Evolutionary conservation across 2,888 invertebrate genomes (phyloP), one percentile per base, ranked within the genome.

Genomic region (Plebejus melissa): DNA sequence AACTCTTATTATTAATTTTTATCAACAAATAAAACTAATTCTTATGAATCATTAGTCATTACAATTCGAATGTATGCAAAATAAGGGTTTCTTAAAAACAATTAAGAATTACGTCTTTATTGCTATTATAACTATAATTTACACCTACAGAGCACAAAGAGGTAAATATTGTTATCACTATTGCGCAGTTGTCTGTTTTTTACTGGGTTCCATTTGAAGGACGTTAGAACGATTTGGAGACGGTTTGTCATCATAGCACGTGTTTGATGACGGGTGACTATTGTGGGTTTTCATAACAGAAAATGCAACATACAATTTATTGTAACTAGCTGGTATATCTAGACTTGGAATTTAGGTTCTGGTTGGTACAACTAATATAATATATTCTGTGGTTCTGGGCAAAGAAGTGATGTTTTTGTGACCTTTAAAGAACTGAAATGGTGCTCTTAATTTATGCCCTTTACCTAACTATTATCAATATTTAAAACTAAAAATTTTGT

Each of bases 181-280:
- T 9, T 65, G 65, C 65, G 65, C 65, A 65, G 65, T 65, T 65
- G 32, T 65, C 32, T 16, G 65, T 65, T 32, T 65, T 65, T 65
- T 65, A 32, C 65, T 36, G 32, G 65, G 32, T 5, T 65, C 13
- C 36, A 16, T 65, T 13, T 65, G 65, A 65, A 65, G 65, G 65
- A 65, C 65, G 65, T 36, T 11, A 1, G 5, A 65, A 22, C 65
- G 65, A 65, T 65, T 65, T 16, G 65, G 65, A 65, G 65, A 32
- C 32, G 65, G 4, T 65, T 72, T 72, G 46, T 50, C 22, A 50
- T 50, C 72, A 16, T n/a, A 71, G 46, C 50, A 72, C 72, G 72
- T 65, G 65, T 65, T 65, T 65, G 32, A 65, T 65, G 36, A 65
- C 32, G 65, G 13, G 32, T 65, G 32, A 65, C 65, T 65, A 65